phyloP scores from a whole-genome alignment of 2,888 invertebrate genomes.

The Lasioglossum malachurum region DNA sequence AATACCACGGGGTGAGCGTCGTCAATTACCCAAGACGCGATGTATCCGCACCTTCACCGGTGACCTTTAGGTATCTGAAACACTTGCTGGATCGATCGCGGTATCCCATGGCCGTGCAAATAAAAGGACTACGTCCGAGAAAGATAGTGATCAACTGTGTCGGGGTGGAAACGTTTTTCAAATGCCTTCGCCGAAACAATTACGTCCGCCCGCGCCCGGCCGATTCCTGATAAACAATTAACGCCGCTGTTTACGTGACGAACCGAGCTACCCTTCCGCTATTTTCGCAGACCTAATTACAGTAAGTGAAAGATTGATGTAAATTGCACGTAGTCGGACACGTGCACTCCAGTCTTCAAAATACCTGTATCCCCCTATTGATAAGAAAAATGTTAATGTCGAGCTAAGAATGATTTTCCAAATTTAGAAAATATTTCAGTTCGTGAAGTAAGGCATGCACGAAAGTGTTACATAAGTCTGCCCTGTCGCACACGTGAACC shows the following conservation, averaged over 20 bases:
- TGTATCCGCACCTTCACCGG: constrained; percentile 55
- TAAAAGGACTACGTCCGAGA: constrained; percentile 55
- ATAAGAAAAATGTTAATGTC: neutral
- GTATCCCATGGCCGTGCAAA: constrained; percentile 48
- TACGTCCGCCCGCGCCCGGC: constrained; percentile 17
- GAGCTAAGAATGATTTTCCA: neutral
- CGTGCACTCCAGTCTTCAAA: neutral
- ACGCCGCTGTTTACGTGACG: constrained; percentile 5
- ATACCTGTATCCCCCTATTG: neutral
- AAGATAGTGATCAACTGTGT: constrained; percentile 59
- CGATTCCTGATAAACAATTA: constrained; percentile 45
- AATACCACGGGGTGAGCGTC: constrained; percentile 55
- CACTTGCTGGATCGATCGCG: constrained; percentile 64
- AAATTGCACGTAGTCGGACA: neutral
- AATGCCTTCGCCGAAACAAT: constrained; percentile 44
- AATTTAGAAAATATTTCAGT: neutral
- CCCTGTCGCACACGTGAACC: neutral
- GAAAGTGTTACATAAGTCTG: neutral
- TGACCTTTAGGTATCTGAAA: constrained; percentile 67
- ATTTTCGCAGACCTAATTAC: neutral
- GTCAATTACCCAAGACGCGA: constrained; percentile 48
- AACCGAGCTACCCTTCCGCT: neutral
- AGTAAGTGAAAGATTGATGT: neutral
- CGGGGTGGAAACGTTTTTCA: constrained; percentile 12
- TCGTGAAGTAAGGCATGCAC: neutral